Evolutionary conservation across 2,797 vertebrate genomes (phyloP).

Genomic region (Parauchenoglanis ngamensis): DNA sequence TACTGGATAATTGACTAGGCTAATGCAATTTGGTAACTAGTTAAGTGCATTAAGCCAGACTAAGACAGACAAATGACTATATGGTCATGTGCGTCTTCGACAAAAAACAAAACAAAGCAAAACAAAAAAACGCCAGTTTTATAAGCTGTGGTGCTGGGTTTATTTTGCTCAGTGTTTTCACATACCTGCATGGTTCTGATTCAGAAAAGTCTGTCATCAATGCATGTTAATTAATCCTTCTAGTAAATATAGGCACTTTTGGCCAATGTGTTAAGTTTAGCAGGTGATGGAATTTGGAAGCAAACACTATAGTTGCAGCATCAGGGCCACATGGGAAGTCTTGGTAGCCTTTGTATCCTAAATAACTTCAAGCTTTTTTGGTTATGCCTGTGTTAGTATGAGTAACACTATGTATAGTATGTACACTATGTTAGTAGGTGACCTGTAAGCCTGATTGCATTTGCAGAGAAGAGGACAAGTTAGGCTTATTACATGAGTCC

Average conservation of each 20-base stretch:
- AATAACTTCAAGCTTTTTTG: too few species aligned
- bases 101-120: neutral
- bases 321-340: too few species aligned
- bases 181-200: neutral
- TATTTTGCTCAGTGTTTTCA: neutral
- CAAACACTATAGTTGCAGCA: neutral
- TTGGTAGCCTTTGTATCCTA: too few species aligned
- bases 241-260: neutral
- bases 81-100: neutral
- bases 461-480: too few species aligned
- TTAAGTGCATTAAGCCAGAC: neutral
- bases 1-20: conserved; percentile 14
- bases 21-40: conserved; percentile 10
- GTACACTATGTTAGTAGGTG: too few species aligned
- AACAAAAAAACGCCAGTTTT: neutral
- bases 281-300: neutral
- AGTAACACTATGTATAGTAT: too few species aligned
- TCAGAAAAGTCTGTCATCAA: neutral
- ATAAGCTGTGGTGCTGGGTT: neutral
- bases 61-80: neutral
- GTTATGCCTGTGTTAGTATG: too few species aligned
- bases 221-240: neutral
- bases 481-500: too few species aligned
- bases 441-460: too few species aligned
- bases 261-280: neutral